These are phyloP conservation scores for Agrochola litura DNA, from an alignment of 2,888 invertebrate species.

Conservation along the genomic window DNA sequence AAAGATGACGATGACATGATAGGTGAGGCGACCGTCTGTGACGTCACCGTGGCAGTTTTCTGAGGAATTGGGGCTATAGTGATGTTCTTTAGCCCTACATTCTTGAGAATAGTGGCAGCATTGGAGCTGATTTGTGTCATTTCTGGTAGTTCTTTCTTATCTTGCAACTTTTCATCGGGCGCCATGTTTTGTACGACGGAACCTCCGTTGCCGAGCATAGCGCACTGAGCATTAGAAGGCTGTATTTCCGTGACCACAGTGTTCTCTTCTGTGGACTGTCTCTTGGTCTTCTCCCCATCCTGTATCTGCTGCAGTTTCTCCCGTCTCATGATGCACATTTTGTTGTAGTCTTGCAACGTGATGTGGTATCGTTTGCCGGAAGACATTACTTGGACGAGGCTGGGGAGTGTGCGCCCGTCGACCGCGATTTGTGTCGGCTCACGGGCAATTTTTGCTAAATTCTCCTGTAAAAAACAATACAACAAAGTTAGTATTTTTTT, in stretches of 20 bases:
- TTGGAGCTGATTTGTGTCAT: conserved; percentile 77
- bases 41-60: conserved; percentile 84
- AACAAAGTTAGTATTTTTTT: conserved; percentile 2
- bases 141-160: conserved; percentile 75
- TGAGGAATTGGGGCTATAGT: conserved; percentile 87
- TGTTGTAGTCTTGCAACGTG: conserved; percentile 94
- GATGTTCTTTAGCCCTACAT: conserved; percentile 87
- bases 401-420: conserved; percentile 91
- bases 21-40: conserved; percentile 74
- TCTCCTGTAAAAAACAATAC: conserved; percentile 78
- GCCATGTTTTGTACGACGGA: conserved; percentile 79
- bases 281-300: conserved; percentile 80
- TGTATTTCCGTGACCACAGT: conserved; percentile 83
- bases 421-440: conserved; percentile 90
- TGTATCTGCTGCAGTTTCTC: conserved; percentile 92
- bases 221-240: conserved; percentile 71
- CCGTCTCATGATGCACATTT: conserved; percentile 93
- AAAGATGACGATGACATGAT: conserved; percentile 77
- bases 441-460: conserved; percentile 81
- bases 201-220: conserved; percentile 85
- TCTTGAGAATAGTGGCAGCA: conserved; percentile 86
- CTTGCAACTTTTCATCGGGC: conserved; percentile 72
- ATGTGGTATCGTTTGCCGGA: conserved; percentile 95
- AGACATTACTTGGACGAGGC: conserved; percentile 93
- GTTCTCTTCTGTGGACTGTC: conserved; percentile 72